phyloP scores from a whole-genome alignment of 2,888 invertebrate genomes.

The Galerucella nymphaeae region DNA sequence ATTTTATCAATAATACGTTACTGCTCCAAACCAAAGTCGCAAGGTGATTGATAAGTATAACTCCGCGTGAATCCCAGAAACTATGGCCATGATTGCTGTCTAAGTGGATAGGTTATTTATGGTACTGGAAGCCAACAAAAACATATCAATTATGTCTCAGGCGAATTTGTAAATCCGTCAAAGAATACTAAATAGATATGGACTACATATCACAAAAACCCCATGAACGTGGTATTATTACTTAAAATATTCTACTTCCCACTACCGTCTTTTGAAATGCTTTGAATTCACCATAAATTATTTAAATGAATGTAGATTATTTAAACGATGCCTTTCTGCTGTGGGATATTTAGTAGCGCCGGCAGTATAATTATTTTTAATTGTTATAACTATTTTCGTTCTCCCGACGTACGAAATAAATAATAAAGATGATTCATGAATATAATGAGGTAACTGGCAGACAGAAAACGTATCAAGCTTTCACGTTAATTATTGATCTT shows the following conservation, averaged over 20 bases:
- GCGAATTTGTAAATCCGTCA: too few relatives aligned
- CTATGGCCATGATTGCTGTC: too few relatives aligned
- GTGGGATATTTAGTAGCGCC: slow-evolving; percentile 5
- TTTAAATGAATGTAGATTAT: slow-evolving; percentile 12
- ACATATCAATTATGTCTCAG: too few relatives aligned
- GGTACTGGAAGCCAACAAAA: too few relatives aligned
- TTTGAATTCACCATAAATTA: slow-evolving; percentile 16
- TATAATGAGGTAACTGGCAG: neutral
- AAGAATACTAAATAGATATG: too few relatives aligned
- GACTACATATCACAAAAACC: neutral
- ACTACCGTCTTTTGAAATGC: neutral
- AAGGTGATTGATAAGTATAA: too few relatives aligned
- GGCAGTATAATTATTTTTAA: slow-evolving; percentile 2
- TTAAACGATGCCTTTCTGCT: slow-evolving; percentile 4
- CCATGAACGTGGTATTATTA: neutral
- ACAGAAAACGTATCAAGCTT: neutral
- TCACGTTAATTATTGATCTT: neutral
- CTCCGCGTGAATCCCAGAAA: too few relatives aligned
- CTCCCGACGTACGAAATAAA: neutral
- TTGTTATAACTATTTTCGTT: slow-evolving; percentile 8
- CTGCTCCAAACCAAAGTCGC: too few relatives aligned
- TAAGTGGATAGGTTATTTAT: too few relatives aligned
- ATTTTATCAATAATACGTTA: too few relatives aligned
- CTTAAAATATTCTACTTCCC: neutral
- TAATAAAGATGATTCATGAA: neutral